A percentile compares a stretch with the other conserved stretches of the same genome.
These are phyloP conservation scores for Stomatorhinus walkeri DNA, from an alignment of 2,797 vertebrate genomes.

Conservation along the genomic window DNA sequence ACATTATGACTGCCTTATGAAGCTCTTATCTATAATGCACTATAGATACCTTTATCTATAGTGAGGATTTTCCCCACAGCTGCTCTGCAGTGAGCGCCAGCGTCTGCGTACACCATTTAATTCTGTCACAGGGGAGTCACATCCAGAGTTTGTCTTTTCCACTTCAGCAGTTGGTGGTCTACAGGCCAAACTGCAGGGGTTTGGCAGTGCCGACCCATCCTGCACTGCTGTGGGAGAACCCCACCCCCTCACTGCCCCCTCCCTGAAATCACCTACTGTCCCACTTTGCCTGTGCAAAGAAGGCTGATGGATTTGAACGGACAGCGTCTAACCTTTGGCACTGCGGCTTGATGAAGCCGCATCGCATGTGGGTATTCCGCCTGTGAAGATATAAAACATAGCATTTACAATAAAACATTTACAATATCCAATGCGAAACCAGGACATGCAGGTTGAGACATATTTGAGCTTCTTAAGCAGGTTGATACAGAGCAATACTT, in stretches of 20 bases:
- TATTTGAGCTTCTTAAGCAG: neutral
- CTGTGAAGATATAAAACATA: slow-evolving; percentile 23
- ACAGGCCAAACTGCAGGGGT: slow-evolving; percentile 59
- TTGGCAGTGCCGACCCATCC: slow-evolving; percentile 33
- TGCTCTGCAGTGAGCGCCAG: neutral
- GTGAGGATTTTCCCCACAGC: neutral
- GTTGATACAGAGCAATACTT: neutral
- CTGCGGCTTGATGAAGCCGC: slow-evolving; percentile 48
- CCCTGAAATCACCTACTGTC: slow-evolving; percentile 20
- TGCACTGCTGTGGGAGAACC: slow-evolving; percentile 16
- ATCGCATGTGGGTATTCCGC: slow-evolving; percentile 46
- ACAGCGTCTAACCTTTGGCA: slow-evolving; percentile 70
- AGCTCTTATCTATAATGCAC: neutral
- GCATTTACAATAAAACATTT: too few species aligned
- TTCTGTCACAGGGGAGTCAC: slow-evolving; percentile 60
- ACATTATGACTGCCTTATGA: neutral
- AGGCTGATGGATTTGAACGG: slow-evolving; percentile 62
- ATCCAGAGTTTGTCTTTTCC: slow-evolving; percentile 70
- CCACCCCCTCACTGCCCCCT: neutral
- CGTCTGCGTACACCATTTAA: slow-evolving; percentile 49
- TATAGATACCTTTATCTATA: neutral
- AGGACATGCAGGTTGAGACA: neutral
- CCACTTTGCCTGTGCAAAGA: slow-evolving; percentile 51
- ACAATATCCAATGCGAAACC: neutral
- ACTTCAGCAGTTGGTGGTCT: slow-evolving; percentile 76